Conservation (phyloP, 2,113 vertebrate species). For the Pleuronectes platessa region DNA sequence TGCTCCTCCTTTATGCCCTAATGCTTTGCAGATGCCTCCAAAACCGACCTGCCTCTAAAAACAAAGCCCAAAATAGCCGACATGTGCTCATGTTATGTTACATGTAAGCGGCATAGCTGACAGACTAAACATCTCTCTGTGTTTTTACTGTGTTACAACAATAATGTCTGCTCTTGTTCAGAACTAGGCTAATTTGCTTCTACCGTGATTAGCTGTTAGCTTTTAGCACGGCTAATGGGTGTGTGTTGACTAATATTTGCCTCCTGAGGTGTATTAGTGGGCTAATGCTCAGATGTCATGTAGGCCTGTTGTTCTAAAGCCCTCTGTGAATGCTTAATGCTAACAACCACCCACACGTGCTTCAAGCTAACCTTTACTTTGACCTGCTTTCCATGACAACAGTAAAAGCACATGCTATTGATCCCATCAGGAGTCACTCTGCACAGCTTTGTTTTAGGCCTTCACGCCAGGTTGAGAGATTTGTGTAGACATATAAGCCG, state of each 20-base stretch:
- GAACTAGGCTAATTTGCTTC: constrained; percentile 1
- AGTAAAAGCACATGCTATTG: constrained; percentile 16
- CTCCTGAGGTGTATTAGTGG: constrained; percentile 1
- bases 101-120: constrained; percentile 7
- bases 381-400: constrained; percentile 23
- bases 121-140: constrained; percentile 5
- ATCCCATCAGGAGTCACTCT: constrained; percentile 15
- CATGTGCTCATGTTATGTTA: constrained; percentile 5
- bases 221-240: constrained; percentile 3
- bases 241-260: constrained; percentile 4
- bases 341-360: constrained; percentile 22
- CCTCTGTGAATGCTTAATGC: constrained; percentile 26
- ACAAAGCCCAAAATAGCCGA: constrained; percentile 45
- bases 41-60: constrained; percentile 33
- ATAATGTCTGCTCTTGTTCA: neutral
- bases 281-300: constrained; percentile 17
- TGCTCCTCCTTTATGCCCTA: constrained; percentile 38
- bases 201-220: constrained; percentile 11
- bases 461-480: neutral
- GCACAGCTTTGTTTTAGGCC: neutral
- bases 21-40: constrained; percentile 71
- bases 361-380: constrained; percentile 15
- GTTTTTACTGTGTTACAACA: neutral
- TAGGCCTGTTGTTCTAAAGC: constrained; percentile 25
- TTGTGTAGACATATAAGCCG: neutral